Evolutionary conservation across 2,113 vertebrate species (phyloP).

Genomic region (Vidua chalybeata): DNA sequence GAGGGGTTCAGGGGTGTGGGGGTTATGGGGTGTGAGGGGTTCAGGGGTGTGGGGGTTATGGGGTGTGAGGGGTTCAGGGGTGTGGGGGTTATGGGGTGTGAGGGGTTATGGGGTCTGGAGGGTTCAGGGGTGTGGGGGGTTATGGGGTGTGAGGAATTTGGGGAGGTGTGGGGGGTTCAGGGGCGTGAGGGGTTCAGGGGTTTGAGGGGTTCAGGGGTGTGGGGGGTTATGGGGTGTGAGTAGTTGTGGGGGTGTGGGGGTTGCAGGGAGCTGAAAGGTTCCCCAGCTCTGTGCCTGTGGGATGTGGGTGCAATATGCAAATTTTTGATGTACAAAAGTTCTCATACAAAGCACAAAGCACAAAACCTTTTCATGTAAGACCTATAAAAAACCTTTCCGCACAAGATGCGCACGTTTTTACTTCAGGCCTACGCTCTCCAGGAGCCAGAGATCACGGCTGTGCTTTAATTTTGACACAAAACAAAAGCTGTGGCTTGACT

Average conservation of each 20-base stretch:
- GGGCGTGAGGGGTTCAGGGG: too few relatives aligned
- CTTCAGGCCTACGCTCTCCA: not conserved
- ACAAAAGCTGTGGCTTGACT: not conserved
- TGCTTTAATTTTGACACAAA: not conserved
- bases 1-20: not conserved
- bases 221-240: too few relatives aligned
- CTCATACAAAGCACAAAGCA: not conserved
- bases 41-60: not conserved
- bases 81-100: not conserved
- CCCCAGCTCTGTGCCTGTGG: not conserved
- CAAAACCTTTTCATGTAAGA: not conserved
- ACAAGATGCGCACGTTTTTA: rapidly evolving
- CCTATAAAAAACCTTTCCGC: not conserved
- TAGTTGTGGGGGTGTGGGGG: too few relatives aligned
- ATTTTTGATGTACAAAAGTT: too few relatives aligned
- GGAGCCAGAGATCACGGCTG: not conserved
- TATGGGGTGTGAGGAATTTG: too few relatives aligned
- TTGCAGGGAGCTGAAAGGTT: not conserved
- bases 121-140: too few relatives aligned
- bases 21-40: too few relatives aligned
- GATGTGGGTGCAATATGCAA: not conserved
- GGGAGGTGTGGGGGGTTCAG: too few relatives aligned
- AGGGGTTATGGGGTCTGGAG: too few relatives aligned
- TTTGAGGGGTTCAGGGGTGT: not conserved
- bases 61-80: not conserved